Percentiles rank a stretch among this genome's conserved stretches.
Conservation (phyloP, 2,113 vertebrate species). For the Bolborhynchus lineola region DNA sequence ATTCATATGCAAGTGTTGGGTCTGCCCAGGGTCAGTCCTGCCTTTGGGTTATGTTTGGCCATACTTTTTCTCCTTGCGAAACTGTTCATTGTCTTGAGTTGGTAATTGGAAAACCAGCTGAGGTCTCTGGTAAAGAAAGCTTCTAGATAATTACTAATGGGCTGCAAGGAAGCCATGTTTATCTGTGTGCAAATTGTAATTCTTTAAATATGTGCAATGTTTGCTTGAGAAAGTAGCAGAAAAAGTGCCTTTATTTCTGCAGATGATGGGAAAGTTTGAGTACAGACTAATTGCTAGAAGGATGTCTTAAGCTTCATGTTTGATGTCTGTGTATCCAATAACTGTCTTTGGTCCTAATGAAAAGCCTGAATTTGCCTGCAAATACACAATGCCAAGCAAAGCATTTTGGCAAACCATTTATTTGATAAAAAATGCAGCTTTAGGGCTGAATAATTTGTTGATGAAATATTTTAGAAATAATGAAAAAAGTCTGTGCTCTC, state of each 20-base stretch:
- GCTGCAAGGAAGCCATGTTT: neutral
- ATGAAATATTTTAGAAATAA: neutral
- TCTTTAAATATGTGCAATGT: neutral
- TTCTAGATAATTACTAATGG: neutral
- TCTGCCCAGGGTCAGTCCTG: neutral
- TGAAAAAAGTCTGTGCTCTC: neutral
- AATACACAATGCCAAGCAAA: neutral
- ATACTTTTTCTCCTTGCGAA: neutral
- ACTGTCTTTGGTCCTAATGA: neutral
- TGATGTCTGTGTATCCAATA: neutral
- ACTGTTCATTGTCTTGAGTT: rapidly evolving
- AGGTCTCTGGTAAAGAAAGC: neutral
- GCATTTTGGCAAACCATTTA: neutral
- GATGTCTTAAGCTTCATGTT: neutral
- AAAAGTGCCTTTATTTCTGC: neutral
- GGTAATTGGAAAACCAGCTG: neutral
- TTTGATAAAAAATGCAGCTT: neutral
- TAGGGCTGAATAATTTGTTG: neutral
- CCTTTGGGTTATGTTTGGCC: neutral
- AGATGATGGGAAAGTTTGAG: neutral
- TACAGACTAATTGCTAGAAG: neutral
- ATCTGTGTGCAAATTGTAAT: neutral
- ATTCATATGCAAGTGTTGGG: rapidly evolving
- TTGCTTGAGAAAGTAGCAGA: neutral
- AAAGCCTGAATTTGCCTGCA: neutral